Conservation (phyloP, 2,888 invertebrate genomes). For the Palloptera scutellata region DNA sequence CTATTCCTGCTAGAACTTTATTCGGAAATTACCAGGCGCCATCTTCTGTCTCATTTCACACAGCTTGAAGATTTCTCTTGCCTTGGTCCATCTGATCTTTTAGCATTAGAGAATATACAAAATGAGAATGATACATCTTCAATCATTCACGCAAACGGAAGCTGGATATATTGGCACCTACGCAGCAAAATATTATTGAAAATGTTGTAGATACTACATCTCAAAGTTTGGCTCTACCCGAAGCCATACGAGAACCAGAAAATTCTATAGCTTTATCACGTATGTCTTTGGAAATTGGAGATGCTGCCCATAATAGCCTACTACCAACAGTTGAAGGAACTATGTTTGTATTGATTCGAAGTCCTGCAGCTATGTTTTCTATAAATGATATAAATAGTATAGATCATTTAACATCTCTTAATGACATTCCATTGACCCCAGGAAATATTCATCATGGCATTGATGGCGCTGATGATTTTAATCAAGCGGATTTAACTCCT, state of each 20-base stretch:
- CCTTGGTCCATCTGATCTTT: constrained; percentile 74
- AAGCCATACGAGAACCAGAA: constrained; percentile 56
- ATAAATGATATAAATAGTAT: constrained; percentile 52
- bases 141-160: constrained; percentile 63
- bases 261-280: constrained; percentile 48
- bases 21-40: constrained; percentile 88
- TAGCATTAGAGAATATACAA: constrained; percentile 65
- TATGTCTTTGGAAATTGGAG: constrained; percentile 49
- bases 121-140: constrained; percentile 57
- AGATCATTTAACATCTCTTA: constrained; percentile 63
- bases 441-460: constrained; percentile 63
- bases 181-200: constrained; percentile 32
- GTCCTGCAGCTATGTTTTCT: constrained; percentile 55
- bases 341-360: constrained; percentile 56
- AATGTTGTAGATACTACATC: constrained; percentile 44
- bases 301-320: constrained; percentile 48
- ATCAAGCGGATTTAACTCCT: constrained; percentile 59
- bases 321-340: constrained; percentile 54
- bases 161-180: constrained; percentile 42
- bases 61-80: constrained; percentile 80
- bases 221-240: constrained; percentile 54
- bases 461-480: constrained; percentile 58
- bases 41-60: constrained; percentile 78
- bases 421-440: constrained; percentile 63
- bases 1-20: constrained; percentile 84